Evolutionary conservation across 2,888 invertebrate species (phyloP).

Genomic region (Tinea trinotella): DNA sequence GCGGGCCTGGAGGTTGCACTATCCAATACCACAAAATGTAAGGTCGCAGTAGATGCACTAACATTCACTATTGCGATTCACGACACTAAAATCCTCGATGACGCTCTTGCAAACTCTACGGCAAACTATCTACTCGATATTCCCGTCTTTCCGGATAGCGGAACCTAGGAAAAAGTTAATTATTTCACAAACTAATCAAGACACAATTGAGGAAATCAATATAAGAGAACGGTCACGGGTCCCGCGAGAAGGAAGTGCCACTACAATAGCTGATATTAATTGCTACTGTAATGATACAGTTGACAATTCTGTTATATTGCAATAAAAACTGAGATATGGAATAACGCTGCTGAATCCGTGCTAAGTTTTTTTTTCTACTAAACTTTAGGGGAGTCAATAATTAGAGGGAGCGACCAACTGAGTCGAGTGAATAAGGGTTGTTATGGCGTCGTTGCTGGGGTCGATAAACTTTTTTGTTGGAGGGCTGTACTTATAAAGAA

Average conservation of each 20-base stretch:
- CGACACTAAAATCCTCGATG: constrained; percentile 50
- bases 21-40: background rate
- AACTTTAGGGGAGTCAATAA: constrained; percentile 69
- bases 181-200: constrained; percentile 19
- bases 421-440: constrained; percentile 65
- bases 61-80: constrained; percentile 35
- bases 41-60: constrained; percentile 40
- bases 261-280: constrained; percentile 23
- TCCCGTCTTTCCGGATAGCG: constrained; percentile 38
- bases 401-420: constrained; percentile 64
- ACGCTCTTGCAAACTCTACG: constrained; percentile 42
- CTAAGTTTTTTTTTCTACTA: constrained; percentile 35
- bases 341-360: constrained; percentile 23
- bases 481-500: constrained; percentile 7
- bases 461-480: constrained; percentile 55
- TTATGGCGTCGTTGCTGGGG: constrained; percentile 51
- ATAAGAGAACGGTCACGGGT: constrained; percentile 9
- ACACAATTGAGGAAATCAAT: constrained; percentile 35
- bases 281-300: constrained; percentile 19
- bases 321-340: constrained; percentile 2
- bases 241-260: constrained; percentile 34
- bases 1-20: constrained; percentile 16
- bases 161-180: constrained; percentile 37
- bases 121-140: background rate
- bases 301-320: constrained; percentile 6